A percentile compares a stretch with the other conserved stretches of the same genome.
phyloP scores from a whole-genome alignment of 2,113 vertebrate species.

The Salminus brasiliensis region DNA sequence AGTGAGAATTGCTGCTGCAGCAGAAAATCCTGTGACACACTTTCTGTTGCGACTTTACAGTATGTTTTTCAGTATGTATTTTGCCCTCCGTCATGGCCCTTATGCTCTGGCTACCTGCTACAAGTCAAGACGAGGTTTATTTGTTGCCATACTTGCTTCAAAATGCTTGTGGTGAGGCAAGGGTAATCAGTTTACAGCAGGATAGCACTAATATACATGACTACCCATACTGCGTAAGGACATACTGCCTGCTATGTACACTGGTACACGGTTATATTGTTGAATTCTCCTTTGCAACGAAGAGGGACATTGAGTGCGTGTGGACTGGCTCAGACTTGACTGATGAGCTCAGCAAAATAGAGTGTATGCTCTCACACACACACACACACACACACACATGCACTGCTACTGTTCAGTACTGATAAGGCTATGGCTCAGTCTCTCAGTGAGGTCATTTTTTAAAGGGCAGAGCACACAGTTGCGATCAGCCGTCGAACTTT shows the following conservation, averaged over 20 bases:
- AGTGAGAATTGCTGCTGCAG: conserved; percentile 48
- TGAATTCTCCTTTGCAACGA: not conserved
- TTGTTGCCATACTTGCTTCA: too few species aligned
- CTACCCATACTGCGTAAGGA: too few species aligned
- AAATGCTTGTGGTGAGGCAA: too few species aligned
- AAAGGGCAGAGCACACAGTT: not conserved
- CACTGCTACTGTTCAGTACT: conserved; percentile 20
- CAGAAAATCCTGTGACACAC: conserved; percentile 44
- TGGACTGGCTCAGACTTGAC: conserved; percentile 49
- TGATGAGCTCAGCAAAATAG: conserved; percentile 69
- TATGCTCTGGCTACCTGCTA: not conserved
- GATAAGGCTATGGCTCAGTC: conserved; percentile 27
- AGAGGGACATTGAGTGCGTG: conserved; percentile 45
- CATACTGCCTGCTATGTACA: too few species aligned
- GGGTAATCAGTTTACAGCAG: too few species aligned
- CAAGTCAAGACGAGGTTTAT: too few species aligned
- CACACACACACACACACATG: conserved; percentile 49
- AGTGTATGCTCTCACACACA: conserved; percentile 39
- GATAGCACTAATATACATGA: too few species aligned
- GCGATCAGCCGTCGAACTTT: not conserved
- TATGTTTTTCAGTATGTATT: not conserved
- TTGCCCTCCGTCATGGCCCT: not conserved
- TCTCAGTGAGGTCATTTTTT: conserved; percentile 1
- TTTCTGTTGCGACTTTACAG: conserved; percentile 60
- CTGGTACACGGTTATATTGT: not conserved